Conservation (phyloP, 1,140 invertebrate genomes). For the Drosophila kohkoa region DNA sequence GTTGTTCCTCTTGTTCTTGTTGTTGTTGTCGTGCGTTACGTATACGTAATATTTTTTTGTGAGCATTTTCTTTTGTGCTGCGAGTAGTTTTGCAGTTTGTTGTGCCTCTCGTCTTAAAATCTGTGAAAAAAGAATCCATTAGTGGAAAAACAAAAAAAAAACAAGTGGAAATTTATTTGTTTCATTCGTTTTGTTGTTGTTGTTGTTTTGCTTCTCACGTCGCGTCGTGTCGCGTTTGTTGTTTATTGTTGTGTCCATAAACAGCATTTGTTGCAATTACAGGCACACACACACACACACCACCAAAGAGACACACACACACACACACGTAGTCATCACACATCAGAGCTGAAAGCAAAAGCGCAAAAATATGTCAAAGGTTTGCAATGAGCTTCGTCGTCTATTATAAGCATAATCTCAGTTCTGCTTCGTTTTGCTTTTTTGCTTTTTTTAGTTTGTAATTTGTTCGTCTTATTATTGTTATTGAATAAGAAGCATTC, state of each 20-base stretch:
- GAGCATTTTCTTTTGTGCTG: slow-evolving; percentile 37
- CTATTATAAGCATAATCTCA: slow-evolving; percentile 48
- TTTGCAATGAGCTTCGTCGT: slow-evolving; percentile 57
- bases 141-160: slow-evolving; percentile 26
- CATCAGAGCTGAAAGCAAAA: slow-evolving; percentile 48
- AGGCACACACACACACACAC: slow-evolving; percentile 53
- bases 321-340: background rate
- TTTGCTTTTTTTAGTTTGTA: slow-evolving; percentile 43
- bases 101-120: slow-evolving; percentile 18
- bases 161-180: slow-evolving; percentile 29
- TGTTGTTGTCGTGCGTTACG: slow-evolving; percentile 57
- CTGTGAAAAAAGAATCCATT: slow-evolving; percentile 28
- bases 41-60: slow-evolving; percentile 73
- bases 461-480: slow-evolving; percentile 22
- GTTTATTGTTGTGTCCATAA: slow-evolving; percentile 63
- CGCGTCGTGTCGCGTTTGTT: slow-evolving; percentile 34
- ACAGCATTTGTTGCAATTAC: slow-evolving; percentile 68
- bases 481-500: slow-evolving; percentile 69
- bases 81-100: slow-evolving; percentile 23
- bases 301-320: slow-evolving; percentile 14
- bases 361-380: slow-evolving; percentile 74
- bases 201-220: slow-evolving; percentile 42
- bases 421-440: slow-evolving; percentile 14
- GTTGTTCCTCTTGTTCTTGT: slow-evolving; percentile 38
- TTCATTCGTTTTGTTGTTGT: background rate